Evolutionary conservation across 2,113 vertebrate genomes (phyloP), one percentile per base, ranked within the genome.

Genomic region (Lophotis ruficrista): DNA sequence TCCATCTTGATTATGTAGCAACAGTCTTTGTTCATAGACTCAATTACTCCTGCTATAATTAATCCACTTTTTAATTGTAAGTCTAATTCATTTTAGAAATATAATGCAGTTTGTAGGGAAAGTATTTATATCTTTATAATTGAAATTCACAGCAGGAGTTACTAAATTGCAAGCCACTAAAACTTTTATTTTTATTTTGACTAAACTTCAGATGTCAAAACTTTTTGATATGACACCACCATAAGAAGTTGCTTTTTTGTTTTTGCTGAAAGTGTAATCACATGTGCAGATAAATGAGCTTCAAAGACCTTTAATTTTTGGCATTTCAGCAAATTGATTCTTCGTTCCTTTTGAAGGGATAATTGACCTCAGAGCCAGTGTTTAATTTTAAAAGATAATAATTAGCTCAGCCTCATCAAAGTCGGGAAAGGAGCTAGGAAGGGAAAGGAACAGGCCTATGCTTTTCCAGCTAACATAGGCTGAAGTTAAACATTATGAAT

Each of bases 321-420:
- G 30, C 24, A n/a, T 96, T 94, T 82, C 71, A 94, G 71, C 85
- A 84, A 97, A 96, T 93, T 92, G 93, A 96, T 96, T 94, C 91
- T 90, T 92, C 89, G 64, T 94, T 90, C 85, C 58, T 94, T 96
- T 94, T 92, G 89, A 97, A 96, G 90, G 88, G 58, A 87, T 93
- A 93, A 95, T 94, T 96, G 93, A 96, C 90, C 87, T 94, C 71
- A 72, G 53, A 93, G 72, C 54, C 83, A 79, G 31, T 80, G 83
- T 86, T 96, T 97, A 94, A 94, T 92, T 94, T 95, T 56, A 87
- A 89, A 83, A 57, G 30, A 81, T 92, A 87, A 77, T 90, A 78
- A 89, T 66, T 93, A 89, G 69, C 75, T 93, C 50, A 94, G 51
- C 57, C 73, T 64, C 43, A 23, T 61, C 69, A 66, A 89, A 94